Conservation (phyloP, 2,797 vertebrate genomes). For the Monodelphis domestica region DNA sequence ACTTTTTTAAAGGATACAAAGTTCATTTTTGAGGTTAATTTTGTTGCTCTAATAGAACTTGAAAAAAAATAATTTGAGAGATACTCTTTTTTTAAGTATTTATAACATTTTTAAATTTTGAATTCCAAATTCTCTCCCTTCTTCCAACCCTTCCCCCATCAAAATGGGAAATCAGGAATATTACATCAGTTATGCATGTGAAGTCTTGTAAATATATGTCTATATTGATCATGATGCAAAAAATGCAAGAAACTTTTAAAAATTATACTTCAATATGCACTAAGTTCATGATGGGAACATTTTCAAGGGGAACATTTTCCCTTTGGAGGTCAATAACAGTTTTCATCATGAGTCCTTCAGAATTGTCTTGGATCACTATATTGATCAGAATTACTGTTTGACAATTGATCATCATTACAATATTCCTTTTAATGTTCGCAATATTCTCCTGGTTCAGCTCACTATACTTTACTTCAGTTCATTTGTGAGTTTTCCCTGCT, state of each 20-base stretch:
- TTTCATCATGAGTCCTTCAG: not conserved
- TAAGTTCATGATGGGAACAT: too few relatives aligned
- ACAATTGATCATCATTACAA: not conserved
- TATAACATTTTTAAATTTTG: not conserved
- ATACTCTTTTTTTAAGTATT: not conserved
- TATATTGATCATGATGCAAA: not conserved
- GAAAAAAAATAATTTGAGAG: not conserved
- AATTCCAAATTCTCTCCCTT: not conserved
- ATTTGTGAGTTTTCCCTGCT: not conserved
- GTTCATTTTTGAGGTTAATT: not conserved
- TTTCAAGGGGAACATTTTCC: too few relatives aligned
- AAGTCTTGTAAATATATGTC: not conserved
- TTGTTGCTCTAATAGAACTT: not conserved
- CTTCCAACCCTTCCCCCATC: not conserved
- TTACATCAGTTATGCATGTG: not conserved
- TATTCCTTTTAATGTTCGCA: not conserved
- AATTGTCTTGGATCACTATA: not conserved
- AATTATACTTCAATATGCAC: not conserved
- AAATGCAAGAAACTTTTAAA: not conserved
- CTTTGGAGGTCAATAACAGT: not conserved
- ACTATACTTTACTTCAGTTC: not conserved
- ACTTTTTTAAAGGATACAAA: not conserved
- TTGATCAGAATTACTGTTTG: not conserved
- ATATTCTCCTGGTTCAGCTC: not conserved
- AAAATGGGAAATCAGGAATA: not conserved